phyloP scores from a whole-genome alignment of 2,797 vertebrate species.

The Lutjanus campechanus region DNA sequence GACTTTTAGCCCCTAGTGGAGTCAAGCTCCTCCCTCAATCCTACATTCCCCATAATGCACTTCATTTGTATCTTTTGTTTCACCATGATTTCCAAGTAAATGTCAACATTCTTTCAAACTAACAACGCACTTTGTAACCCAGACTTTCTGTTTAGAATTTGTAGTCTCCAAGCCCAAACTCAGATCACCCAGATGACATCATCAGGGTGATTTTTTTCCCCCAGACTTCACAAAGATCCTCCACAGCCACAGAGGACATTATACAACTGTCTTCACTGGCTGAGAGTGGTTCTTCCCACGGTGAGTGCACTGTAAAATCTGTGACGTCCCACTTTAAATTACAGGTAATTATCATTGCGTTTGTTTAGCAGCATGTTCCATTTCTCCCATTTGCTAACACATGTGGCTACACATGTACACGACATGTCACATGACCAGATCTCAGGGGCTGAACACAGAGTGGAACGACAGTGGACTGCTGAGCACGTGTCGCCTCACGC shows the following conservation, averaged over 20 bases:
- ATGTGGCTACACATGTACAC: neutral
- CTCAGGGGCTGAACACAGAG: neutral
- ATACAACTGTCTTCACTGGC: neutral
- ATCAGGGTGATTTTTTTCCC: neutral
- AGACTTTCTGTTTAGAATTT: neutral
- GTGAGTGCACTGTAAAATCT: neutral
- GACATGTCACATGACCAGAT: neutral
- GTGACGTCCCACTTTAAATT: neutral
- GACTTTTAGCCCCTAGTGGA: neutral
- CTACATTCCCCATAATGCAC: neutral
- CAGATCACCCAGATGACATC: neutral
- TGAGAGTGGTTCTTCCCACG: neutral
- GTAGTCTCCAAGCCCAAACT: neutral
- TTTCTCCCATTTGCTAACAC: neutral
- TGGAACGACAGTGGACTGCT: neutral
- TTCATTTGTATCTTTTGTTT: neutral
- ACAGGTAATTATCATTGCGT: neutral
- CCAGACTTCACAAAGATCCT: neutral
- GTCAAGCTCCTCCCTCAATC: neutral
- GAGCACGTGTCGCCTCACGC: constrained; percentile 39
- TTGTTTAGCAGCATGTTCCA: neutral
- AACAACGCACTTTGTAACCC: neutral
- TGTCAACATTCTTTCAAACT: neutral
- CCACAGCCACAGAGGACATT: neutral
- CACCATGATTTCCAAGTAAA: neutral